phyloP scores from a whole-genome alignment of 1,140 invertebrate species.

The Macrocentrus cingulum region DNA sequence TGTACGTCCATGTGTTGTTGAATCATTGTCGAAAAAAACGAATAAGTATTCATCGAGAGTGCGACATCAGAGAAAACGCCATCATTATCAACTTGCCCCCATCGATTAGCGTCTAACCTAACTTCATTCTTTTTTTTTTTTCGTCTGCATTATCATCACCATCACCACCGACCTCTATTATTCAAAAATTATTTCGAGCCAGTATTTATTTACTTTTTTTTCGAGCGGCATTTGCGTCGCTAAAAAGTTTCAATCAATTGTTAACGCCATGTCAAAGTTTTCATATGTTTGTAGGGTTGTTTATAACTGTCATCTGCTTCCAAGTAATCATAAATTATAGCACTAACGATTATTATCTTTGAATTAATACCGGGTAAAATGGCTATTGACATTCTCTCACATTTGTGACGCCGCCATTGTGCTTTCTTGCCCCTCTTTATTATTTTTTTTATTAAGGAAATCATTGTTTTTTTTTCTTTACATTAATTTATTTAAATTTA shows the following conservation, averaged over 20 bases:
- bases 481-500: constrained; percentile 19
- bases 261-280: not conserved
- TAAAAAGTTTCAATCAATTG: not conserved
- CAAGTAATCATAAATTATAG: constrained; percentile 15
- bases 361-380: not conserved
- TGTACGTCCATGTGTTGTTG: constrained; percentile 16
- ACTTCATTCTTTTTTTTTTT: no score
- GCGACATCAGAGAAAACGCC: no score
- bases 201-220: no score
- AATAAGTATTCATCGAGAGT: no score
- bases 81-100: no score
- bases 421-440: constrained; percentile 21
- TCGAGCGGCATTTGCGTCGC: not conserved
- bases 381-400: constrained; percentile 5
- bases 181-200: no score
- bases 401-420: not conserved
- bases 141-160: no score
- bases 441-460: no score
- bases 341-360: constrained; percentile 2
- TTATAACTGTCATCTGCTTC: constrained; percentile 14
- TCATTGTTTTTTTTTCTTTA: constrained; percentile 18
- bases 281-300: not conserved
- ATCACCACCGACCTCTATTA: constrained; percentile 4
- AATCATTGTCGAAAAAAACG: no score
- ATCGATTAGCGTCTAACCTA: no score